Percentiles rank a stretch among this genome's conserved stretches.
These are phyloP conservation scores for Eudasyphora cyanicolor DNA, from an alignment of 2,888 invertebrate genomes.

Conservation along the genomic window DNA sequence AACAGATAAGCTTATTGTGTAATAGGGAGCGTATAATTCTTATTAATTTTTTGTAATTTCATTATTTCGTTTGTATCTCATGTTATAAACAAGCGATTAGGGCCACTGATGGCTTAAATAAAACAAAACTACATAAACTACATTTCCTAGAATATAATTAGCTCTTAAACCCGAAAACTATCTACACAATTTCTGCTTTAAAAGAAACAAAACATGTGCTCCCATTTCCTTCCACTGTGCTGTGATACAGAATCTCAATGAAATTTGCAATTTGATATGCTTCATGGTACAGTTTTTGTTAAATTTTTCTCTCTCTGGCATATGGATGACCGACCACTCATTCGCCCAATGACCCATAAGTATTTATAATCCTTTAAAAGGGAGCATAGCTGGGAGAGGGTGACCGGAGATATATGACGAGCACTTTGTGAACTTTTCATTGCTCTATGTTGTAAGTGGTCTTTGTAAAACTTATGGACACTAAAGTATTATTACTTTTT, in stretches of 20 bases:
- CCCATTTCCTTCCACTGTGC: not conserved
- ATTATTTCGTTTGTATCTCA: no score
- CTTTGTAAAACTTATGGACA: conserved; percentile 1
- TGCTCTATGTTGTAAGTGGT: not conserved
- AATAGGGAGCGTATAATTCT: no score
- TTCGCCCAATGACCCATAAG: conserved; percentile 35
- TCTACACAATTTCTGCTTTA: no score
- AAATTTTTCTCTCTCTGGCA: not conserved
- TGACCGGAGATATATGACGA: not conserved
- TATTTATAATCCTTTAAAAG: conserved; percentile 33
- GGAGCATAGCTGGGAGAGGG: not conserved
- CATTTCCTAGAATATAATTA: no score
- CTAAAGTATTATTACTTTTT: conserved; percentile 11
- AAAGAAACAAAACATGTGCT: no score
- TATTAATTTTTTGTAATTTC: no score
- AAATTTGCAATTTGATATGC: conserved; percentile 20
- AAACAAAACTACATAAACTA: no score
- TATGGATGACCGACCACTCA: conserved; percentile 11
- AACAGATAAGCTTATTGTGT: no score
- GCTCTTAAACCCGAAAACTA: no score
- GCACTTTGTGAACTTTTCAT: not conserved
- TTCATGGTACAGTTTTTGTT: not conserved
- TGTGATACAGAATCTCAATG: no score
- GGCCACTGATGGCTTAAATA: no score
- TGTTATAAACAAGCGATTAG: no score